Conservation (phyloP, 2,113 vertebrate genomes). For the Polyodon spathula region DNA sequence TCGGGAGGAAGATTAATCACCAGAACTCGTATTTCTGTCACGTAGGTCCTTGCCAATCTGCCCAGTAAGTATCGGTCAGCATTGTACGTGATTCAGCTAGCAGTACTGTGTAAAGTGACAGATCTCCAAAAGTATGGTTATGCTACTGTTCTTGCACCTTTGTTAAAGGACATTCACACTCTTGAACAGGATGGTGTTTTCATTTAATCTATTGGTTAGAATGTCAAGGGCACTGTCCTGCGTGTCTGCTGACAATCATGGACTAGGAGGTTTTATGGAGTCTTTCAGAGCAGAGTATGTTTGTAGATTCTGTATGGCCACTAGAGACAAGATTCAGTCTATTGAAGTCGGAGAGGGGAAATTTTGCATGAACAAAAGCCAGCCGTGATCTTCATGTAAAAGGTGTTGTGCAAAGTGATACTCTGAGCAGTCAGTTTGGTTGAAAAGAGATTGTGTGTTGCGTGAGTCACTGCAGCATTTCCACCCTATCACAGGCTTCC, state of each 20-base stretch:
- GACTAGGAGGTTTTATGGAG: conserved; percentile 22
- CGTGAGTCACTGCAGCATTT: conserved; percentile 2
- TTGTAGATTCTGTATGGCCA: conserved; percentile 8
- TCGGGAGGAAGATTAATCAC: too few relatives aligned
- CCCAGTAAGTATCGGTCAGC: conserved; percentile 18
- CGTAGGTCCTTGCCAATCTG: too few relatives aligned
- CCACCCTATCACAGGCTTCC: conserved; percentile 4
- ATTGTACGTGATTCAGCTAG: conserved; percentile 22
- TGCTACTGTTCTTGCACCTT: conserved; percentile 16
- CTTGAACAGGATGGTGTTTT: conserved; percentile 23
- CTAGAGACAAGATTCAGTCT: neutral
- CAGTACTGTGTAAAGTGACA: conserved; percentile 18
- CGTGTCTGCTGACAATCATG: conserved; percentile 28
- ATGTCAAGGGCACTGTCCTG: conserved; percentile 16
- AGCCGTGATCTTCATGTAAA: conserved; percentile 19
- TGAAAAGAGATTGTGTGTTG: conserved; percentile 10
- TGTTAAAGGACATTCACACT: conserved; percentile 21
- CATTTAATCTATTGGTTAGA: conserved; percentile 17
- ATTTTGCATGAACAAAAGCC: conserved; percentile 12
- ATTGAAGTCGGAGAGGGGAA: neutral
- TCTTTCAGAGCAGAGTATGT: conserved; percentile 5
- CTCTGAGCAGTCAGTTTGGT: conserved; percentile 5
- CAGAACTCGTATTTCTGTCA: too few relatives aligned
- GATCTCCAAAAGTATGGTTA: conserved; percentile 20
- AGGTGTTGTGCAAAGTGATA: conserved; percentile 7